Conservation (phyloP, 2,113 vertebrate species). For the Megatriorchis doriae region DNA sequence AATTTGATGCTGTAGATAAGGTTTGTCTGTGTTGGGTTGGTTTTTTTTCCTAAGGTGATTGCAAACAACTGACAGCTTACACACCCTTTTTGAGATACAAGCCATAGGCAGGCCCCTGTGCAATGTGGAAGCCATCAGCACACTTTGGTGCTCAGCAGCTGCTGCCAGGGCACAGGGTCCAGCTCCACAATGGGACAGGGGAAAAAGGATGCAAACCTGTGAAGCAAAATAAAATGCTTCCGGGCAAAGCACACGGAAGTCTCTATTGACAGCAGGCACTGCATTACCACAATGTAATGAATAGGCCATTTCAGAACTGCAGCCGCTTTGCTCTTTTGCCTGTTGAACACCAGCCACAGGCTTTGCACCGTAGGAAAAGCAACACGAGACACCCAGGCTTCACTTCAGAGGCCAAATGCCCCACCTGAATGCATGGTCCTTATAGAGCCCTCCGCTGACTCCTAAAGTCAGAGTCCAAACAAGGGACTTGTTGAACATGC, state of each 20-base stretch:
- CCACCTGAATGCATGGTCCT: neutral
- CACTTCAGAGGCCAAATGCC: neutral
- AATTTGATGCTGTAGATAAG: neutral
- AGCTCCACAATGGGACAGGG: neutral
- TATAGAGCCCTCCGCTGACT: neutral
- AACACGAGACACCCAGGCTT: neutral
- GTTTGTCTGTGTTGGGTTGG: neutral
- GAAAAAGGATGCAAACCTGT: neutral
- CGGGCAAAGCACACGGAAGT: neutral
- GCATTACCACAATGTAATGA: neutral
- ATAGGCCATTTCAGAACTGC: neutral
- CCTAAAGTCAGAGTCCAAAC: neutral
- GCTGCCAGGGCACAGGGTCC: neutral
- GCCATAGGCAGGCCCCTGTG: neutral
- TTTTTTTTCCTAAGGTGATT: neutral
- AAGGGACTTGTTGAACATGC: neutral
- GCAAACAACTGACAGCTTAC: neutral
- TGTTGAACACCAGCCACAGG: fast-evolving
- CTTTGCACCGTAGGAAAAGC: neutral
- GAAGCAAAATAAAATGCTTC: neutral
- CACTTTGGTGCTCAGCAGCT: neutral
- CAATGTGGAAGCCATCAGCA: neutral
- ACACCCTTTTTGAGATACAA: neutral
- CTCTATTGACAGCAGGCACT: neutral
- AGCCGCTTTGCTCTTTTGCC: neutral